Percentiles rank a stretch among this genome's conserved stretches.
Conservation (phyloP, 2,888 invertebrate genomes). For the Griposia aprilina region DNA sequence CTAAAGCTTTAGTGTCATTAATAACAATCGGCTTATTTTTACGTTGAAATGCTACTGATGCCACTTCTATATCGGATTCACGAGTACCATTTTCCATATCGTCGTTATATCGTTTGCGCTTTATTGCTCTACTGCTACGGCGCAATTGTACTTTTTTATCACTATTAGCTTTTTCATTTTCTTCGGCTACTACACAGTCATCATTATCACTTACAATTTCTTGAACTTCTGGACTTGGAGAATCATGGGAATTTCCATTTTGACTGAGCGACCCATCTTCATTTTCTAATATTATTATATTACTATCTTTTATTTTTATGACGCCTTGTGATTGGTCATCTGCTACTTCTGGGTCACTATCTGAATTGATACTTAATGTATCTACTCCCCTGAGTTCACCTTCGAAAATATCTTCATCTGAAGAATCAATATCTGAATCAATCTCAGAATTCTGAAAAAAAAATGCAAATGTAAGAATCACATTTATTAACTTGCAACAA, state of each 20-base stretch:
- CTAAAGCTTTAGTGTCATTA: conserved; percentile 93
- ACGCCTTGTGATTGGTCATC: conserved; percentile 75
- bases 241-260: conserved; percentile 74
- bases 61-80: conserved; percentile 92
- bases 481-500: neutral
- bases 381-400: conserved; percentile 76
- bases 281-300: conserved; percentile 76
- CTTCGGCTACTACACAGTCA: conserved; percentile 80
- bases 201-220: conserved; percentile 88
- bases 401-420: conserved; percentile 74
- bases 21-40: conserved; percentile 90
- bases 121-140: conserved; percentile 84
- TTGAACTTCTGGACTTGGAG: conserved; percentile 80
- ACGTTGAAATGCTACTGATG: conserved; percentile 90
- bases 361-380: conserved; percentile 84
- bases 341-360: conserved; percentile 77
- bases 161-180: conserved; percentile 74
- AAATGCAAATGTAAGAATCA: neutral
- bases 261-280: conserved; percentile 73
- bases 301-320: conserved; percentile 70
- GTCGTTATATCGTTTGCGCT: conserved; percentile 90
- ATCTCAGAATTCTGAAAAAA: conserved; percentile 72
- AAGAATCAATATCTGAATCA: conserved; percentile 78
- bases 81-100: conserved; percentile 89
- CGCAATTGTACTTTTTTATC: conserved; percentile 75